Percentiles rank a stretch among this genome's conserved stretches.
Conservation (phyloP, 1,140 invertebrate genomes). For the Hylyphantes graminicola region DNA sequence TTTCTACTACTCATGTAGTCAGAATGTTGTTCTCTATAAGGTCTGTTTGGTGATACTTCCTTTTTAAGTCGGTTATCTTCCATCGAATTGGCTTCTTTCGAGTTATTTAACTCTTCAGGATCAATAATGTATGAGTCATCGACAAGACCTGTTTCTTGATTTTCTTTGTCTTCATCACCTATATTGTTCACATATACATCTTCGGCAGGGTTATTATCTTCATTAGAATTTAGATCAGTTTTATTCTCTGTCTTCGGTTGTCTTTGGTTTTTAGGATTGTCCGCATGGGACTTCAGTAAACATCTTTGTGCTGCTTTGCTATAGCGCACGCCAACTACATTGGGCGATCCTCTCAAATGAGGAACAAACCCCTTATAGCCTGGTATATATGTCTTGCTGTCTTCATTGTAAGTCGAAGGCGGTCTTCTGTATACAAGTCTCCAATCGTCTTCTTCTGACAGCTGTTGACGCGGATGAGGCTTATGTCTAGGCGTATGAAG, state of each 20-base stretch:
- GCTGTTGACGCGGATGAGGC: constrained; percentile 21
- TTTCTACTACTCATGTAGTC: constrained; percentile 39
- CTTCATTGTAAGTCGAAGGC: constrained; percentile 43
- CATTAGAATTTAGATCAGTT: neutral
- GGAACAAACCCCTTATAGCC: constrained; percentile 49
- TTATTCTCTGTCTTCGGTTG: neutral
- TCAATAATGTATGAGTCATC: neutral
- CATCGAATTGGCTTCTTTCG: constrained; percentile 1
- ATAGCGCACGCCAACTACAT: constrained; percentile 47
- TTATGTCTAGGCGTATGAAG: constrained; percentile 54
- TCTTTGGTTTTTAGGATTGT: constrained; percentile 1
- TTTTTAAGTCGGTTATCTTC: constrained; percentile 26
- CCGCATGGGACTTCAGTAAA: neutral
- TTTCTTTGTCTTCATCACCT: constrained; percentile 14
- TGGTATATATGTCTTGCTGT: constrained; percentile 37
- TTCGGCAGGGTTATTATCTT: neutral
- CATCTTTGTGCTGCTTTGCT: constrained; percentile 48
- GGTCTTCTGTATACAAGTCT: constrained; percentile 48
- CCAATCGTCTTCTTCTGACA: constrained; percentile 46
- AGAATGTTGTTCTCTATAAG: constrained; percentile 25
- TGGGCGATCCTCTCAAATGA: constrained; percentile 38
- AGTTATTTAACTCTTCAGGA: neutral
- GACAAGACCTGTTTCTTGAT: neutral
- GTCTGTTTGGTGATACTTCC: constrained; percentile 17
- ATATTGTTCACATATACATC: neutral